These are phyloP conservation scores for Arion vulgaris DNA, from an alignment of 1,140 invertebrate species.

Conservation along the genomic window DNA sequence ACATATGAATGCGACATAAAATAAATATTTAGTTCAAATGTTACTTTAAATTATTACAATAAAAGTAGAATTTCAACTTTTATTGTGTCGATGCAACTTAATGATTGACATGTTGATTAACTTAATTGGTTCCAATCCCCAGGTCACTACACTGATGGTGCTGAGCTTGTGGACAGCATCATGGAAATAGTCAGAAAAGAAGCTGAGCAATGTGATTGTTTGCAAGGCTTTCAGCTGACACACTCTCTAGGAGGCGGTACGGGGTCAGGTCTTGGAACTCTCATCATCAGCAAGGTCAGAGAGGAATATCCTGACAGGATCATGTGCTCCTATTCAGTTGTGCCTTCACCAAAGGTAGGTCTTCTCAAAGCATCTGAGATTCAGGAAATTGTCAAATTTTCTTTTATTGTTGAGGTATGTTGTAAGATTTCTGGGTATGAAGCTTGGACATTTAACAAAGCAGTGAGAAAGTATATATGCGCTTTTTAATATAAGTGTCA, in stretches of 20 bases:
- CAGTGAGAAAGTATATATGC: too few species aligned
- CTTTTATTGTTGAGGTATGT: too few species aligned
- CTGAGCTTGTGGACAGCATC: slow-evolving; percentile 79
- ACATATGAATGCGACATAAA: too few species aligned
- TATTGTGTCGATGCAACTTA: too few species aligned
- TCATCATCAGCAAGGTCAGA: slow-evolving; percentile 68
- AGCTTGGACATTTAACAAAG: too few species aligned
- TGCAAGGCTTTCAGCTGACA: slow-evolving; percentile 79
- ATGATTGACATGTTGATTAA: too few species aligned
- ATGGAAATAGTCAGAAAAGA: slow-evolving; percentile 73
- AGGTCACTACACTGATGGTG: slow-evolving; percentile 93
- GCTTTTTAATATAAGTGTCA: too few species aligned
- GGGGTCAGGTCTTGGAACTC: slow-evolving; percentile 31
- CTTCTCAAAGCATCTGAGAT: slow-evolving; percentile 70
- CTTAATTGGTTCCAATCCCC: neutral
- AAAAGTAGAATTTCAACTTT: too few species aligned
- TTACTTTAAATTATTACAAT: too few species aligned
- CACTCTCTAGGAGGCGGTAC: slow-evolving; percentile 29
- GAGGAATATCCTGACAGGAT: slow-evolving; percentile 85
- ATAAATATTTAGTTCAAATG: too few species aligned
- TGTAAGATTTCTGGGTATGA: too few species aligned
- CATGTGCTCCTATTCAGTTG: slow-evolving; percentile 34
- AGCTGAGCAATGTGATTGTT: slow-evolving; percentile 87
- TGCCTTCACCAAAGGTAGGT: slow-evolving; percentile 59
- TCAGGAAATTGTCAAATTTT: too few species aligned